phyloP scores from a whole-genome alignment of 2,113 vertebrate species.

The Aldabrachelys gigantea region DNA sequence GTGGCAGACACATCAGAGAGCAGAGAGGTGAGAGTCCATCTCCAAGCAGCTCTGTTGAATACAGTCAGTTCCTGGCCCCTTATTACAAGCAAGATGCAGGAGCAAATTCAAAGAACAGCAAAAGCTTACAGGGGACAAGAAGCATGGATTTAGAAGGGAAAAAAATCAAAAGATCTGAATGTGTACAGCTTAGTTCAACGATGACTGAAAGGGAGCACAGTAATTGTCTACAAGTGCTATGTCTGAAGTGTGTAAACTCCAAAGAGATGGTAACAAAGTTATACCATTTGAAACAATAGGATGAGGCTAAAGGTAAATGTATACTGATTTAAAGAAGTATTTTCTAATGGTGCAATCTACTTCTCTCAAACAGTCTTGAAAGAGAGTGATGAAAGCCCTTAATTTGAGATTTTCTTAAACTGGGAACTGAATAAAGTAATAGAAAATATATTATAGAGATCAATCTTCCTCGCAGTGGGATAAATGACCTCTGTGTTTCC shows the following conservation, averaged over 20 bases:
- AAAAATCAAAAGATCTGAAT: slow-evolving; percentile 7
- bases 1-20: neutral
- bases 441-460: neutral
- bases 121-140: neutral
- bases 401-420: neutral
- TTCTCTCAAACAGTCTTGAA: neutral
- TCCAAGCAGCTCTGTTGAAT: fast-evolving
- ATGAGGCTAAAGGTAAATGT: neutral
- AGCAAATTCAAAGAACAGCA: neutral
- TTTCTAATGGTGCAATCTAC: neutral
- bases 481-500: neutral
- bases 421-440: neutral
- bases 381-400: neutral
- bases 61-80: neutral
- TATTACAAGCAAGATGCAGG: neutral
- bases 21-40: neutral
- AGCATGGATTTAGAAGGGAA: neutral
- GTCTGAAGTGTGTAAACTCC: neutral
- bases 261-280: neutral
- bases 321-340: neutral
- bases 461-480: neutral
- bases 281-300: neutral
- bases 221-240: too few species aligned
- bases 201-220: too few species aligned
- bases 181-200: neutral